Evolutionary conservation across 2,888 invertebrate genomes (phyloP), one percentile per base, ranked within the genome.

Genomic region (Drosophila nr. perissopoda): DNA sequence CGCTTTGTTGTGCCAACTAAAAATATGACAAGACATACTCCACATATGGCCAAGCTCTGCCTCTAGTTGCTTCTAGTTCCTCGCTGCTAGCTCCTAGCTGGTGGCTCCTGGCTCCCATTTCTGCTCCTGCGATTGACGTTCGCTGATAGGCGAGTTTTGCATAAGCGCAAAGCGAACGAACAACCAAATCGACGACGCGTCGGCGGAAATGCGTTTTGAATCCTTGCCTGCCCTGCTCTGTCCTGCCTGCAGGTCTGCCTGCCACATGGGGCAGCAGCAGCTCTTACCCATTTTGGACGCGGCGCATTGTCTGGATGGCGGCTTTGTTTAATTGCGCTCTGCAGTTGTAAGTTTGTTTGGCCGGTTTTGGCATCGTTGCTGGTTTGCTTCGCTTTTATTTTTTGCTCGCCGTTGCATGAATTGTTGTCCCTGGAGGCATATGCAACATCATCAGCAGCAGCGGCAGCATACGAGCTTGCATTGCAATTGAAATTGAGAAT

Each of bases 301-400:
- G 69, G 63, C 53, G 79, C 82, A 64, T 80, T 84, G 82, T 84
- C 71, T 77, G 69, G 59, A 59, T 60, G 69, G 77, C 85, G 79
- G 86, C 80, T 89, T 89, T 85, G 89, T 85, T 85, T 85, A 85
- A 85, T 85, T 85, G 90, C 88, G 78, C 83, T 63, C 78, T 80
- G 76, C 82, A 77, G 75, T 72, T 83, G 60, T 45, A 53, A 71
- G 69, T 68, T 57, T 36, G 60, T 53, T 25, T 48, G 25, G 16
- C 33, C 48, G 49, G 29, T 51, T 60, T 42, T 57, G 57, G 51
- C 45, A 21, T 56, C 57, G 48, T 53, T 49, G 49, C 66, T 57
- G 48, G 73, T 65, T 77, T 69, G 76, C 72, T 69, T 76, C 74
- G 64, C 48, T 53, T 54, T 66, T 38, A 34, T 11, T 25, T 56